phyloP scores from a whole-genome alignment of 2,888 invertebrate genomes.

The Colostygia pectinataria region DNA sequence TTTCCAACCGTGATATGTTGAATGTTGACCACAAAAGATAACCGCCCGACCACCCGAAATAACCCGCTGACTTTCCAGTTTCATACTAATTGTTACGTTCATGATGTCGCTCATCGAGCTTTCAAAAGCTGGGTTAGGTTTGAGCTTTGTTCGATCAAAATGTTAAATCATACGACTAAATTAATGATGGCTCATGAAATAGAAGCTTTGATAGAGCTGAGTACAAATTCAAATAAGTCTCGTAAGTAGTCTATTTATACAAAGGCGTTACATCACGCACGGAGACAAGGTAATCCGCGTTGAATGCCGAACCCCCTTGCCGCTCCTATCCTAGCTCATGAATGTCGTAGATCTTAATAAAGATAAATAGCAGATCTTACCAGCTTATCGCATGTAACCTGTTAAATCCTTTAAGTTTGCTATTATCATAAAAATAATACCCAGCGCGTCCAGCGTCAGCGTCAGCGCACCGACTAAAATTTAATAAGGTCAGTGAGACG shows the following conservation, averaged over 20 bases:
- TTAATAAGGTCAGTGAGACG: conserved; percentile 48
- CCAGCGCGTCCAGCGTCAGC: conserved; percentile 33
- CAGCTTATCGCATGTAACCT: conserved; percentile 40
- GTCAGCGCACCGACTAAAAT: conserved; percentile 33
- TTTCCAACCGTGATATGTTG: conserved; percentile 46
- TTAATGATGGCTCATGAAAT: conserved; percentile 20
- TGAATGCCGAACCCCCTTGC: conserved; percentile 46
- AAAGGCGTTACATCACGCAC: conserved; percentile 34
- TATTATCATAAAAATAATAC: conserved; percentile 48
- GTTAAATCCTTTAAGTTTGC: conserved; percentile 45
- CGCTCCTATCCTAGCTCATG: conserved; percentile 45
- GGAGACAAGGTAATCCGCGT: conserved; percentile 49
- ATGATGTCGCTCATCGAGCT: conserved; percentile 22
- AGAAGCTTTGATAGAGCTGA: conserved; percentile 11
- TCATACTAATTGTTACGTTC: conserved; percentile 40
- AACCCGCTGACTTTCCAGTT: conserved; percentile 45
- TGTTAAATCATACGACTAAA: conserved; percentile 14
- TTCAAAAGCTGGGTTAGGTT: conserved; percentile 17
- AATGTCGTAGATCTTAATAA: conserved; percentile 58
- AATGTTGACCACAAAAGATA: conserved; percentile 47
- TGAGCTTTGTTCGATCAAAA: conserved; percentile 10
- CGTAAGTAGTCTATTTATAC: conserved; percentile 31
- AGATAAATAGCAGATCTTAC: conserved; percentile 59
- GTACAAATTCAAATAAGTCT: conserved; percentile 20
- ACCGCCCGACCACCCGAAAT: conserved; percentile 53